Base-by-base conservation (phyloP, 2,888 invertebrate species). In the Rotaria magnacalcarata region DNA sequence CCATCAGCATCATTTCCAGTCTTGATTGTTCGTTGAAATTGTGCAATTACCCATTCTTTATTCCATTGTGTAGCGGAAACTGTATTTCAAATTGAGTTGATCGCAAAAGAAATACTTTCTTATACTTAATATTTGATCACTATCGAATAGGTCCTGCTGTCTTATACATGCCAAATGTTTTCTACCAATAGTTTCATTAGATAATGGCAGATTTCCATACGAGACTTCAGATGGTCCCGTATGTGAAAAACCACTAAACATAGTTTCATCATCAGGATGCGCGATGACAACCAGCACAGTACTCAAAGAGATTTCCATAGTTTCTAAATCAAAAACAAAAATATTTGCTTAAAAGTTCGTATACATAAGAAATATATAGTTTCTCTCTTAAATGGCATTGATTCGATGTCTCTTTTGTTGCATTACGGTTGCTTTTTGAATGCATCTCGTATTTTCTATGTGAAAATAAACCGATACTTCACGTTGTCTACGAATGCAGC, bases 211-310 rank as follows among this genome's bases (percentile, higher is more conserved):
- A 34, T 43, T 21, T 7, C 19, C 14, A 74, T 74, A 74, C 1
- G 41, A 21, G 0, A 6, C 2, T 41, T 74, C 41, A 0, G 21
- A 41, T 41, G n/a, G n/a, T 21, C 24, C 41, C 0, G 41, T 0
- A 41, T 74, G 74, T 2, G 21, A 21, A 2, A 74, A 43, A 21
- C 74, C 74, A 6, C 19, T 21, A 41, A 41, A 74, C 19, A 74
- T 21, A 27, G 41, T 74, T 74, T 74, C 74, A 43, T 74, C 74
- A 43, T 74, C 74, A 19, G 74, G 41, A 74, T 74, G 74, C 41
- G 74, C 74, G 21, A 74, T 74, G 8, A 74, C 41, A 41, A 41
- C 21, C 0, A 74, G 24, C 16, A 74, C 43, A 41, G 74, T 60
- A 60, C 14, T 27, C 14, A 60, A 60, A 10, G 27, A 4, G 10